phyloP scores from a whole-genome alignment of 2,888 invertebrate genomes.

The Sthenelais limicola region DNA sequence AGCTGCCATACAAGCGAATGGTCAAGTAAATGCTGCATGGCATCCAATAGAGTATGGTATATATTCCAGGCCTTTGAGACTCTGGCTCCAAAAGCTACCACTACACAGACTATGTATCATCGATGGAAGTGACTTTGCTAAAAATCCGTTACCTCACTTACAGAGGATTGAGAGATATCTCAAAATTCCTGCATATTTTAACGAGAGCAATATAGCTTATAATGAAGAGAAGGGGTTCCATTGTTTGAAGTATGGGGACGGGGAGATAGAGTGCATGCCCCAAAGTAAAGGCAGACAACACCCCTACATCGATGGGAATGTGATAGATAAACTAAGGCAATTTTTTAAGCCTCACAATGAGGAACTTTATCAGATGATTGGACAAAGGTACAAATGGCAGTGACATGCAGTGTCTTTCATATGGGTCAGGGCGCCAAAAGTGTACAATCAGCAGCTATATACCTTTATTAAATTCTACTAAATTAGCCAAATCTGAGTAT shows the following conservation, averaged over 20 bases:
- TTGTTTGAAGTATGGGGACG: not conserved
- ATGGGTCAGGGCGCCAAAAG: no score
- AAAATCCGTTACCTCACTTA: conserved; percentile 1
- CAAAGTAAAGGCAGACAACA: not conserved
- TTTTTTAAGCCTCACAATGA: conserved; percentile 5
- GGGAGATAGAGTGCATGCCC: not conserved
- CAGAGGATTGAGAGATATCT: not conserved
- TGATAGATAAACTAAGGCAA: not conserved
- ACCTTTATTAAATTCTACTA: no score
- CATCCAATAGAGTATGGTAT: not conserved
- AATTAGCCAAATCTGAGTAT: no score
- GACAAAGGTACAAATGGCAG: not conserved
- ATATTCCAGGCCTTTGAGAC: not conserved
- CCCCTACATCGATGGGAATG: not conserved
- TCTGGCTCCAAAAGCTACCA: not conserved
- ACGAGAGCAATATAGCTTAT: not conserved
- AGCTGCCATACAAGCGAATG: not conserved
- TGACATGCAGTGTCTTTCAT: no score
- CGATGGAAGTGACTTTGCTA: conserved; percentile 12
- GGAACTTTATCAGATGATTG: not conserved
- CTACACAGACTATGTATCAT: not conserved
- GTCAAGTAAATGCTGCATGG: not conserved
- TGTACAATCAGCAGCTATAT: no score
- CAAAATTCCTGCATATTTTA: not conserved
- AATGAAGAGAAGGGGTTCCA: not conserved